Conservation (phyloP, 2,797 vertebrate species). For the Dipus sagitta region DNA sequence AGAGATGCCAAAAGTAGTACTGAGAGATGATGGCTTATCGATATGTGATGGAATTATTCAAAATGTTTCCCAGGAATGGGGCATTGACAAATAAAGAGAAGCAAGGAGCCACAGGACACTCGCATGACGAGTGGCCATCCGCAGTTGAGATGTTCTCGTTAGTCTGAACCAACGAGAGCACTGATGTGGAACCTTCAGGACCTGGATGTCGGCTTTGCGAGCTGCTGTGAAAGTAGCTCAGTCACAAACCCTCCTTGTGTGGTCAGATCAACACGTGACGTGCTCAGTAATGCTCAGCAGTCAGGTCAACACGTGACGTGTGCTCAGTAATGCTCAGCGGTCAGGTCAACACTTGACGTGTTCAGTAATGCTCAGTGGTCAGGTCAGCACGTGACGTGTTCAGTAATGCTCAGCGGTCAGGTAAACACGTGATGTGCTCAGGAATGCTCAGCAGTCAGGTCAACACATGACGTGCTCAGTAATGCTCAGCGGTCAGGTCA, state of each 20-base stretch:
- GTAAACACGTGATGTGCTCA: no score
- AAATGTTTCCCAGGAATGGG: not conserved
- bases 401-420: no score
- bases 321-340: no score
- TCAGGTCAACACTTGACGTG: no score
- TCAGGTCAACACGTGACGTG: no score
- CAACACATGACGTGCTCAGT: no score
- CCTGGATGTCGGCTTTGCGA: not conserved
- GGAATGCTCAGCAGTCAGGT: no score
- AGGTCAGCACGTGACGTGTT: no score
- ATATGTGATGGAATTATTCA: not conserved
- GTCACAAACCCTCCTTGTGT: not conserved
- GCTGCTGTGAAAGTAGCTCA: not conserved
- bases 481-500: no score
- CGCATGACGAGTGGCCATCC: accelerated
- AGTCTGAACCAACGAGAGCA: not conserved
- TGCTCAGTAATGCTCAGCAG: not conserved
- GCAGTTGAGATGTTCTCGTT: not conserved
- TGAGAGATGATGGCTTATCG: not conserved
- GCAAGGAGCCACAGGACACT: not conserved
- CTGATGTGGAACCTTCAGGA: not conserved
- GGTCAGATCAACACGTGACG: not conserved
- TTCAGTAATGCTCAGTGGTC: no score
- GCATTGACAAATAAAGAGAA: not conserved
- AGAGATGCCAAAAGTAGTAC: not conserved